Percentiles rank a stretch among this genome's conserved stretches.
These are phyloP conservation scores for Celastrina argiolus DNA, from an alignment of 2,888 invertebrate genomes.

Conservation along the genomic window DNA sequence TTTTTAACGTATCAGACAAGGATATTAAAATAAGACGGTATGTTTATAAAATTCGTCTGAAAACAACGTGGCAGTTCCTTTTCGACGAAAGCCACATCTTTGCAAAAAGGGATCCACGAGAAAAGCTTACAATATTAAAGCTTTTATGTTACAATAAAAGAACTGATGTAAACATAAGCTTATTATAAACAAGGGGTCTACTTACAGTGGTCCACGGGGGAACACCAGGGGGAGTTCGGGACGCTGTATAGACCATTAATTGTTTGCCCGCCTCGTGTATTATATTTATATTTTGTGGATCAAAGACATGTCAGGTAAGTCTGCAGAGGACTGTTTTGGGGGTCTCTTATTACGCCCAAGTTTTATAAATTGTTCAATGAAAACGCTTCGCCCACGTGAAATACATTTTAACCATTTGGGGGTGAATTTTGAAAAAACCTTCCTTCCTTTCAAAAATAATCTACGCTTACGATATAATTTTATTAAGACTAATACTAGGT, in stretches of 20 bases:
- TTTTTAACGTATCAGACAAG: no score
- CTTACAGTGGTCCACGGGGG: conserved; percentile 16
- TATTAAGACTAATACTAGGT: no score
- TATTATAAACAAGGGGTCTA: conserved; percentile 19
- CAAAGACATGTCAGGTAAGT: conserved; percentile 57
- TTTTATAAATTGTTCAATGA: no score
- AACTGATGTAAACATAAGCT: conserved; percentile 17
- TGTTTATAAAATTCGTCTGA: no score
- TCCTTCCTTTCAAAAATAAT: no score
- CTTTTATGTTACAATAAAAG: not conserved
- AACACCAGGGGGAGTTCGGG: conserved; percentile 26
- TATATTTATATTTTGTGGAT: conserved; percentile 46
- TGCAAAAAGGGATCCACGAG: not conserved
- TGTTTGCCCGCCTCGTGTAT: conserved; percentile 45
- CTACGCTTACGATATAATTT: no score
- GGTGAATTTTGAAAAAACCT: no score
- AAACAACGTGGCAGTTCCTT: no score
- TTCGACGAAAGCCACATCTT: not conserved
- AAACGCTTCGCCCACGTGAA: no score
- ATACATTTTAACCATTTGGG: no score
- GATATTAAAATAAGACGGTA: no score
- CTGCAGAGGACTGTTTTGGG: conserved; percentile 38
- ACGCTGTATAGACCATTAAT: conserved; percentile 44
- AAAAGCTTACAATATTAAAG: conserved; percentile 6
- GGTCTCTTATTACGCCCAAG: conserved; percentile 32